phyloP scores from a whole-genome alignment of 2,113 vertebrate species.

The Lepidothrix coronata region DNA sequence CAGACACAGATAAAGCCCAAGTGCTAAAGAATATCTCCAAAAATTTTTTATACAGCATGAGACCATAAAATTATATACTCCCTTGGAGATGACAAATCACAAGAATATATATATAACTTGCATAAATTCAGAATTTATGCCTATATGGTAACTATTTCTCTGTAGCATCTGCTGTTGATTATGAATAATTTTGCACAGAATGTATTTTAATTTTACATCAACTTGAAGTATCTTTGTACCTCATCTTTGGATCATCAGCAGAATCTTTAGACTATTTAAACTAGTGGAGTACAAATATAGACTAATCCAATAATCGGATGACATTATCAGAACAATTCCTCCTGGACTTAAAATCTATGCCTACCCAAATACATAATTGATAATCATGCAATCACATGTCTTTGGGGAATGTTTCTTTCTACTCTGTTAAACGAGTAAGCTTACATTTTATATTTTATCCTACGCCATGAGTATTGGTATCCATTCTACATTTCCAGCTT shows the following conservation, averaged over 20 bases:
- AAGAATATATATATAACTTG: background rate
- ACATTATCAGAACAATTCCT: background rate
- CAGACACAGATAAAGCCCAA: background rate
- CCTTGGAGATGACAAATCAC: background rate
- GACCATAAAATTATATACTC: background rate
- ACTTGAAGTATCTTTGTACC: background rate
- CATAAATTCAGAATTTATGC: background rate
- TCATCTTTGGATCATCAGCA: background rate
- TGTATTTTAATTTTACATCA: background rate
- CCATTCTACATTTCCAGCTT: background rate
- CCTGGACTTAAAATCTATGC: background rate
- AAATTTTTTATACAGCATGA: background rate
- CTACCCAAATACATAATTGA: background rate
- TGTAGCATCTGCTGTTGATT: background rate
- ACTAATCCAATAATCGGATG: background rate
- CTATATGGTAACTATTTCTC: background rate
- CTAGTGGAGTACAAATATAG: background rate
- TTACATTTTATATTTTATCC: conserved; percentile 3
- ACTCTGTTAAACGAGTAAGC: background rate
- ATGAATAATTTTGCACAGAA: background rate
- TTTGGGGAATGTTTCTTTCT: background rate
- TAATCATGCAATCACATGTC: background rate
- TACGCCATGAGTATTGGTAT: background rate
- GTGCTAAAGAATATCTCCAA: background rate
- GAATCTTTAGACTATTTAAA: background rate